These are phyloP conservation scores for Zosterops lateralis DNA, from an alignment of 2,113 vertebrate species.

Conservation along the genomic window DNA sequence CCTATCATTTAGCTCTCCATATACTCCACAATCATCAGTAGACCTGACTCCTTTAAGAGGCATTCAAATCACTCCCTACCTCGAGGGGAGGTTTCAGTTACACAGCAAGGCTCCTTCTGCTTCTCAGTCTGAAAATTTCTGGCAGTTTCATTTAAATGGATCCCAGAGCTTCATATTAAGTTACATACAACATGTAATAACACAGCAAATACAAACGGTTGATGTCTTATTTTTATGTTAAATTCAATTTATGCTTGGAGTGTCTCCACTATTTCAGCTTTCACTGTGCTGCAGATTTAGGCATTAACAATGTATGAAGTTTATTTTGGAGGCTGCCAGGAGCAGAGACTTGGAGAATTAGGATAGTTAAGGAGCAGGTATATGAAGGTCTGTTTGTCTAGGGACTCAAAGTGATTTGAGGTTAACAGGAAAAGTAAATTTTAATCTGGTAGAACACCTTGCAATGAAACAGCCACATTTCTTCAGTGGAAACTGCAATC, in stretches of 20 bases:
- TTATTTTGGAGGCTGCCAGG: not conserved
- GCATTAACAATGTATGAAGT: not conserved
- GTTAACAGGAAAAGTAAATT: not conserved
- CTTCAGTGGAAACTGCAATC: not conserved
- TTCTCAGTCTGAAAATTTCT: not conserved
- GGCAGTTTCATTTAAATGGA: not conserved
- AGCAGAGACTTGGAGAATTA: not conserved
- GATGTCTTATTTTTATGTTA: not conserved
- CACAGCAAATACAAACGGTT: not conserved
- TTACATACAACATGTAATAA: not conserved
- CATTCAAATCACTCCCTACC: not conserved
- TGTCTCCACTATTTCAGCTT: not conserved
- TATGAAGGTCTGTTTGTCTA: not conserved
- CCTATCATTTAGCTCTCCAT: not conserved
- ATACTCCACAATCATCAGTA: not conserved
- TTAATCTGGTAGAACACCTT: not conserved
- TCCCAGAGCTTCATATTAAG: not conserved
- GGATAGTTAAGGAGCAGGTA: not conserved
- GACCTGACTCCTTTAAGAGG: not conserved
- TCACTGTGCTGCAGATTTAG: not conserved
- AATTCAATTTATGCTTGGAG: not conserved
- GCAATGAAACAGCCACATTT: not conserved
- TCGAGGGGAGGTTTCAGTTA: not conserved
- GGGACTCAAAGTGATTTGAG: not conserved
- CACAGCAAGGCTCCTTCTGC: not conserved